Conservation (phyloP, 2,888 invertebrate genomes). For the Polyommatus icarus region DNA sequence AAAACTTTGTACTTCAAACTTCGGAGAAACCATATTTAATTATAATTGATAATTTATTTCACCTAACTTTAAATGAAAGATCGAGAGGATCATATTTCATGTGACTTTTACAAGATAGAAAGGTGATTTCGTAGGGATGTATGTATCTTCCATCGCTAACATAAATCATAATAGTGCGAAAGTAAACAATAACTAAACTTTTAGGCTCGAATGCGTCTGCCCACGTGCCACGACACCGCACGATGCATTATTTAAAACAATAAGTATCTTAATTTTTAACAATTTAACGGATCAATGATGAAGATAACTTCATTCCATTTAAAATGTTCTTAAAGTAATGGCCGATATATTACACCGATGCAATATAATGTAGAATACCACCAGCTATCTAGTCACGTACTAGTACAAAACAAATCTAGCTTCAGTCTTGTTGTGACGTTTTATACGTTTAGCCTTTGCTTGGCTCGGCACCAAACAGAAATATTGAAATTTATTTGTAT, state of each 20-base stretch:
- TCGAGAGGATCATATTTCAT: slow-evolving; percentile 1
- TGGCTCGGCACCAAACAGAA: slow-evolving; percentile 18
- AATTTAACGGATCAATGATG: too few species aligned
- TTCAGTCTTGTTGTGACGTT: slow-evolving; percentile 8
- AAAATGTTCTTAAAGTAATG: too few species aligned
- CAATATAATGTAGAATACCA: not conserved
- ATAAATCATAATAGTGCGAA: not conserved
- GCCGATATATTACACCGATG: too few species aligned
- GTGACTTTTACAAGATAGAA: not conserved
- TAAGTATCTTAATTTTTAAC: too few species aligned
- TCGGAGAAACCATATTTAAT: not conserved
- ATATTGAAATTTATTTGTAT: slow-evolving; percentile 28
- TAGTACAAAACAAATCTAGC: slow-evolving; percentile 10
- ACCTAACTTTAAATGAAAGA: slow-evolving; percentile 2
- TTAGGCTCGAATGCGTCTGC: too few species aligned
- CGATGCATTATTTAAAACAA: too few species aligned
- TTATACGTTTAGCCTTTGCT: slow-evolving; percentile 20
- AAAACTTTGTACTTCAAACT: not conserved
- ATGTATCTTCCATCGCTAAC: not conserved
- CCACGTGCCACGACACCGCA: too few species aligned
- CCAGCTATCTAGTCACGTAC: not conserved
- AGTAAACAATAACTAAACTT: not conserved
- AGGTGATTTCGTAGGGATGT: not conserved
- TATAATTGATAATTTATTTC: slow-evolving; percentile 20
- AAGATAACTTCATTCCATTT: too few species aligned